Conservation (phyloP, 2,797 vertebrate genomes). For the Prunella strophiata region DNA sequence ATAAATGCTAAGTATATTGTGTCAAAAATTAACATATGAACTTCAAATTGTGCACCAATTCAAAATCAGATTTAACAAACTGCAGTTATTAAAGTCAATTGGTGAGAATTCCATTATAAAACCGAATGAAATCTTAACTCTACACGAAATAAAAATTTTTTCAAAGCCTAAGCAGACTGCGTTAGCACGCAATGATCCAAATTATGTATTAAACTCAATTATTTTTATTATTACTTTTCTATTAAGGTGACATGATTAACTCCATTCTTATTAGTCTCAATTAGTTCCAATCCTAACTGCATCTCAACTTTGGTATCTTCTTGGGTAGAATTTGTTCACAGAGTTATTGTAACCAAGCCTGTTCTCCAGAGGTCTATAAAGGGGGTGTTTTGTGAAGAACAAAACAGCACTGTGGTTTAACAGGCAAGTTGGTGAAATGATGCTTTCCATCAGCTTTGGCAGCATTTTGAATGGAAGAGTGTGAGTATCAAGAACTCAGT, state of each 20-base stretch:
- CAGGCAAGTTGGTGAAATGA: neutral
- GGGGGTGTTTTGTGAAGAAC: neutral
- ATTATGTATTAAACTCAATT: conserved; percentile 81
- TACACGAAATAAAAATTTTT: conserved; percentile 70
- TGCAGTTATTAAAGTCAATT: conserved; percentile 73
- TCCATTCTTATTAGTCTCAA: conserved; percentile 17
- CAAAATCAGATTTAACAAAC: conserved; percentile 72
- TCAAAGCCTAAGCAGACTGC: conserved; percentile 65
- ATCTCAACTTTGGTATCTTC: neutral
- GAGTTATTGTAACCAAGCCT: conserved; percentile 1
- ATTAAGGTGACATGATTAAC: conserved; percentile 71
- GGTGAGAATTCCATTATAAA: conserved; percentile 67
- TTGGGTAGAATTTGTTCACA: neutral
- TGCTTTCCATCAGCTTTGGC: neutral
- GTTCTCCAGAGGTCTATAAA: neutral
- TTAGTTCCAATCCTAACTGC: conserved; percentile 6
- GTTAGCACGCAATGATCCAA: conserved; percentile 70
- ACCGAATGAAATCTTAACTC: conserved; percentile 72
- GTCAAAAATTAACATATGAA: conserved; percentile 66
- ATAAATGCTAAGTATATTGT: neutral
- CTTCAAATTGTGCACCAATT: conserved; percentile 53
- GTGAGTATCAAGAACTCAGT: neutral
- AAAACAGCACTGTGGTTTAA: neutral
- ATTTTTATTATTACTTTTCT: conserved; percentile 80
- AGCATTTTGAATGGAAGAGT: neutral